Conservation (phyloP, 2,113 vertebrate genomes). For the Daphoenositta chrysoptera region DNA sequence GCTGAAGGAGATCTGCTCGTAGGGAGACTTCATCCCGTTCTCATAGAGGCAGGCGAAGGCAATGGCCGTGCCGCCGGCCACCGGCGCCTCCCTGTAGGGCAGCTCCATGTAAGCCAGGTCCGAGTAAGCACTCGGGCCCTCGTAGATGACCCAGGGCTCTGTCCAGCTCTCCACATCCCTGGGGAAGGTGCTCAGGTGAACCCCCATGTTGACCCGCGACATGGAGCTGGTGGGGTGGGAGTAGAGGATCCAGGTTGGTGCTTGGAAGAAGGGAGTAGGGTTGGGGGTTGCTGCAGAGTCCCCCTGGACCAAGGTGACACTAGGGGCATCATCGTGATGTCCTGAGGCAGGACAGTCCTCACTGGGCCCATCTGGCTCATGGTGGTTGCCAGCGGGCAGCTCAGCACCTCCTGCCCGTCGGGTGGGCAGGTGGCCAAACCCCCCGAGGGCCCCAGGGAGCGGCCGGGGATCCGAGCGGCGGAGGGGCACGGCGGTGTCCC, state of each 20-base stretch:
- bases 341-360: background rate
- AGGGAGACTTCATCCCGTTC: conserved; percentile 79
- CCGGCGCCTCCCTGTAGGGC: conserved; percentile 30
- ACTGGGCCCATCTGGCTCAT: fast-evolving
- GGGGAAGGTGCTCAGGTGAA: conserved; percentile 85
- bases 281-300: fast-evolving
- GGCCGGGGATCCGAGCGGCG: fast-evolving
- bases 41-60: conserved; percentile 89
- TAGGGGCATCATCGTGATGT: fast-evolving
- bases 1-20: conserved; percentile 92
- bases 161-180: conserved; percentile 87
- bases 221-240: conserved; percentile 84
- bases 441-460: background rate
- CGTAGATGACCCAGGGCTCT: conserved; percentile 89
- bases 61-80: conserved; percentile 22
- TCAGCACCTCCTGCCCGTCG: fast-evolving
- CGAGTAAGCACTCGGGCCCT: conserved; percentile 92
- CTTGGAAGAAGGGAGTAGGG: conserved; percentile 52
- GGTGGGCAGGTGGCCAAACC: no score
- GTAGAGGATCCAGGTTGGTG: conserved; percentile 87
- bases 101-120: conserved; percentile 86
- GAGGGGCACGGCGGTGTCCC: fast-evolving
- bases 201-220: conserved; percentile 81
- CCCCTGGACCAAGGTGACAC: fast-evolving
- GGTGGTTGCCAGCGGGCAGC: background rate